Conservation (phyloP, 2,113 vertebrate species). For the Myiagra hebetior region DNA sequence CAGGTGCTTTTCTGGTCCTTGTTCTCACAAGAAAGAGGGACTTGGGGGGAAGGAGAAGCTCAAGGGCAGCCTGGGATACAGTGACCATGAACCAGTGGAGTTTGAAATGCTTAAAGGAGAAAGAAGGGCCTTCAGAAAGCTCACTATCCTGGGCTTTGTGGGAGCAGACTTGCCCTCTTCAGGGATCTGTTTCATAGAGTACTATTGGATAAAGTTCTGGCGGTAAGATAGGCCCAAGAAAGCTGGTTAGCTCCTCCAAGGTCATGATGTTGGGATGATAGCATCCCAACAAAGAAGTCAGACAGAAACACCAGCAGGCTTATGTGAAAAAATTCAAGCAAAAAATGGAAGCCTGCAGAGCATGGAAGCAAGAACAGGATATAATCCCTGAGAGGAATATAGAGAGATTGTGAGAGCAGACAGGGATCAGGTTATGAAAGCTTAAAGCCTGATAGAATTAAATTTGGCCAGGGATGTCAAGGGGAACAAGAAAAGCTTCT, state of each 20-base stretch:
- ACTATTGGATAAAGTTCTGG: not conserved
- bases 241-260: not conserved
- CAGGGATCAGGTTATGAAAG: not conserved
- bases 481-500: not conserved
- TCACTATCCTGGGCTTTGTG: not conserved
- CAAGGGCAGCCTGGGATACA: not conserved
- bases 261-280: not conserved
- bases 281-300: not conserved
- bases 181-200: not conserved
- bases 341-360: not conserved
- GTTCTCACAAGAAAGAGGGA: not conserved
- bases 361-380: not conserved
- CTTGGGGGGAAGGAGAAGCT: not conserved
- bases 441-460: not conserved
- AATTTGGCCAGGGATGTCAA: not conserved
- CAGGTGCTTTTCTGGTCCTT: not conserved
- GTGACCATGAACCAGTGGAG: not conserved
- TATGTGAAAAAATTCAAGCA: not conserved
- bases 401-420: not conserved
- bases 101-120: not conserved
- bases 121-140: not conserved
- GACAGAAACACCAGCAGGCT: not conserved
- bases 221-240: not conserved
- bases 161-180: not conserved
- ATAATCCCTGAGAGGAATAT: not conserved